Evolutionary conservation across 2,888 invertebrate genomes (phyloP).

Genomic region (Osmoderma eremita): DNA sequence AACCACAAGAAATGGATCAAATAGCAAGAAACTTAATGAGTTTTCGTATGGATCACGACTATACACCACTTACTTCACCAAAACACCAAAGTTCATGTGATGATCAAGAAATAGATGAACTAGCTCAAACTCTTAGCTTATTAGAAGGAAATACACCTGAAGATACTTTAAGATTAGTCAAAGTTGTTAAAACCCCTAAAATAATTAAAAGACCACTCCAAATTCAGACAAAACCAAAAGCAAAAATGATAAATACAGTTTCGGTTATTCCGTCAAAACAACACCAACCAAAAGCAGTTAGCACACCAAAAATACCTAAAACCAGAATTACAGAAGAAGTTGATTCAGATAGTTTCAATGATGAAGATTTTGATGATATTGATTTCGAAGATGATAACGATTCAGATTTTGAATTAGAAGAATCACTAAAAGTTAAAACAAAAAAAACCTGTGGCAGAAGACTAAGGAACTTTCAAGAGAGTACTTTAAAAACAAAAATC

Average conservation of each 20-base stretch:
- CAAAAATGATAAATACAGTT: constrained; percentile 47
- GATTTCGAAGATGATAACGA: constrained; percentile 64
- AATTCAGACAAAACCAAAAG: constrained; percentile 44
- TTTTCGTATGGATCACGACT: constrained; percentile 83
- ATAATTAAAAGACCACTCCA: constrained; percentile 41
- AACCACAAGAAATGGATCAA: constrained; percentile 66
- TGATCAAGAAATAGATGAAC: constrained; percentile 56
- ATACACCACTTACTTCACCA: constrained; percentile 77
- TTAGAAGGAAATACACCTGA: constrained; percentile 53
- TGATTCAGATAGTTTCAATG: constrained; percentile 58
- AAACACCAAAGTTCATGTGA: constrained; percentile 63
- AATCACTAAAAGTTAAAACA: constrained; percentile 51
- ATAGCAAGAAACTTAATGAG: constrained; percentile 64
- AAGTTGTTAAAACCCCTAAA: constrained; percentile 45
- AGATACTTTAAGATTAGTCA: constrained; percentile 35
- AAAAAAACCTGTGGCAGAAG: constrained; percentile 51
- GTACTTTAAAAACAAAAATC: constrained; percentile 35
- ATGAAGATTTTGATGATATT: constrained; percentile 68
- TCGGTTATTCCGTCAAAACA: constrained; percentile 41
- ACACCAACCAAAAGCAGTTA: constrained; percentile 26
- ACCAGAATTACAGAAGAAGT: constrained; percentile 46
- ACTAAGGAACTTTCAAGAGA: constrained; percentile 45
- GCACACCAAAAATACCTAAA: constrained; percentile 31
- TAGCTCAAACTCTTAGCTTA: constrained; percentile 61
- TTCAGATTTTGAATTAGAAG: constrained; percentile 64